Conservation (phyloP, 2,888 invertebrate genomes). For the Ditula angustiorana region DNA sequence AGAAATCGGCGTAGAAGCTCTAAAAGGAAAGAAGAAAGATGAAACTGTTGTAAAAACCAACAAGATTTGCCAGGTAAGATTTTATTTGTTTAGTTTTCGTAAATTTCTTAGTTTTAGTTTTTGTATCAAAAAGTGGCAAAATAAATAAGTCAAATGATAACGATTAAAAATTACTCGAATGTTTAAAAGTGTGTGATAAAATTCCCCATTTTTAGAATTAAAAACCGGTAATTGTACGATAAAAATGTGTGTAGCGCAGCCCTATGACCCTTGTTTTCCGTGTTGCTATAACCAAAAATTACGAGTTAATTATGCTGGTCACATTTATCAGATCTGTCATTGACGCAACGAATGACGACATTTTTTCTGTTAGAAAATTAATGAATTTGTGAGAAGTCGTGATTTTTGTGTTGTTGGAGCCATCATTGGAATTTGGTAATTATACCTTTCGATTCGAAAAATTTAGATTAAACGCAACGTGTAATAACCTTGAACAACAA, state of each 20-base stretch:
- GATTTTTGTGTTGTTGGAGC: constrained; percentile 31
- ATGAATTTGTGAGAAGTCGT: constrained; percentile 31
- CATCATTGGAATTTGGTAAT: constrained; percentile 30
- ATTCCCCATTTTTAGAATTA: too few relatives aligned
- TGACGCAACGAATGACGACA: constrained; percentile 10
- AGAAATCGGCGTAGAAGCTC: constrained; percentile 71
- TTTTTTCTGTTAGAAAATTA: constrained; percentile 37
- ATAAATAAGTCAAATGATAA: too few relatives aligned
- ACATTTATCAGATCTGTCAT: constrained; percentile 27
- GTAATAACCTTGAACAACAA: background rate
- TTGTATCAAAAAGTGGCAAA: too few relatives aligned
- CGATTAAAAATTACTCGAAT: too few relatives aligned
- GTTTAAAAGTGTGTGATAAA: too few relatives aligned
- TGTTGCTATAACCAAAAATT: constrained; percentile 16
- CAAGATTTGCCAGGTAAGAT: constrained; percentile 78
- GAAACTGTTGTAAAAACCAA: constrained; percentile 73
- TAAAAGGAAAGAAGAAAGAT: constrained; percentile 79
- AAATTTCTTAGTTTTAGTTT: background rate
- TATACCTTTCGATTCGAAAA: background rate
- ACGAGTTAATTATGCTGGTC: constrained; percentile 14
- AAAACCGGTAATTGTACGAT: constrained; percentile 19
- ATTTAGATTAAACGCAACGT: background rate
- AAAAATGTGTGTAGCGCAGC: background rate
- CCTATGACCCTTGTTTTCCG: constrained; percentile 11
- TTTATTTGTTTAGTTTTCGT: background rate